phyloP scores from a whole-genome alignment of 2,888 invertebrate species.

The Unio pictorum region DNA sequence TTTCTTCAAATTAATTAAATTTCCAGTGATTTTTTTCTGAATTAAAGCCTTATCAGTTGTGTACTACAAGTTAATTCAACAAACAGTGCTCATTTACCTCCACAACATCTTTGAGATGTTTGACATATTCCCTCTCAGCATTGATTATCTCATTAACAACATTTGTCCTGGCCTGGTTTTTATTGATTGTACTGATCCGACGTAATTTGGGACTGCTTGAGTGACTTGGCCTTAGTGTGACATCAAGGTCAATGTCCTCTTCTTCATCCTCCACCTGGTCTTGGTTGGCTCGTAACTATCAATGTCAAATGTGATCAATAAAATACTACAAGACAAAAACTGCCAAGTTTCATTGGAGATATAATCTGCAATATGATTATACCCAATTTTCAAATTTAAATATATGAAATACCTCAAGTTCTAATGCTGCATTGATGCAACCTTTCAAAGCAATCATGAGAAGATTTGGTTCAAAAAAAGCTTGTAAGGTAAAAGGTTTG shows the following conservation, averaged over 20 bases:
- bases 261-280: constrained; percentile 68
- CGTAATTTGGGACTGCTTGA: constrained; percentile 44
- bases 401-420: not conserved
- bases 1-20: no score
- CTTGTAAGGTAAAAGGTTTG: no score
- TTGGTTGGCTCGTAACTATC: constrained; percentile 78
- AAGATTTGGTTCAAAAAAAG: no score
- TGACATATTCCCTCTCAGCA: constrained; percentile 89
- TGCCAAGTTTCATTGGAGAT: no score
- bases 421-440: not conserved
- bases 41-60: not conserved
- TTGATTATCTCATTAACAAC: constrained; percentile 86
- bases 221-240: constrained; percentile 73
- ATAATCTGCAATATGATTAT: no score
- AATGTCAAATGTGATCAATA: constrained; percentile 5
- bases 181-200: constrained; percentile 76
- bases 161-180: constrained; percentile 76
- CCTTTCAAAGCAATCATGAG: no score
- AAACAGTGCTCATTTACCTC: constrained; percentile 67
- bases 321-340: not conserved
- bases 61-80: not conserved
- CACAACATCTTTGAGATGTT: constrained; percentile 79
- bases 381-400: not conserved
- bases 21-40: not conserved
- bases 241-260: constrained; percentile 63